Conservation (phyloP, 2,888 invertebrate genomes). For the Bunonema sp. region DNA sequence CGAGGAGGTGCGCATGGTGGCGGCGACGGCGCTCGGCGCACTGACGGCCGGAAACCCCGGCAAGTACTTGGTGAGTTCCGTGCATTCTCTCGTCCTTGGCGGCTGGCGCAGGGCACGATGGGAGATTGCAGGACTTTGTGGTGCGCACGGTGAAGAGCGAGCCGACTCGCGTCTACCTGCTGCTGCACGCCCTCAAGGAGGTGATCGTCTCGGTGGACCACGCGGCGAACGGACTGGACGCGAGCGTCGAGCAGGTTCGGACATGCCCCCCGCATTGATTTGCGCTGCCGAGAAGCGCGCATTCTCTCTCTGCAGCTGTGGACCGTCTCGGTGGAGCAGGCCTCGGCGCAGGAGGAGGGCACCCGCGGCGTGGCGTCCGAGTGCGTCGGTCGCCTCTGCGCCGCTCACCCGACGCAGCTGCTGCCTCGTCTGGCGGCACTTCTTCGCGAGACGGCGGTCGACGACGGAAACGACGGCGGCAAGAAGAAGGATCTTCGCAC, state of each 20-base stretch:
- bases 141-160: conserved; percentile 51
- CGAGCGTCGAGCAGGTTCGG: too few relatives aligned
- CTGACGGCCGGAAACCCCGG: conserved; percentile 81
- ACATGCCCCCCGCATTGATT: too few relatives aligned
- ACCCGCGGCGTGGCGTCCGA: conserved; percentile 96
- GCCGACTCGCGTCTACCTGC: conserved; percentile 80
- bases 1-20: conserved; percentile 91
- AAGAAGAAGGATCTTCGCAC: conserved; percentile 59
- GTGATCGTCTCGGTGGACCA: too few relatives aligned
- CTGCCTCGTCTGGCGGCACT: conserved; percentile 53
- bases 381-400: conserved; percentile 75
- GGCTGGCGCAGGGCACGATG: too few relatives aligned
- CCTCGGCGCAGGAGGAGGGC: conserved; percentile 90
- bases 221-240: too few relatives aligned
- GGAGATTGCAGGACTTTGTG: too few relatives aligned
- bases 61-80: conserved; percentile 65
- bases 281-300: too few relatives aligned
- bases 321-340: conserved; percentile 71
- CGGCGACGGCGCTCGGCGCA: conserved; percentile 81
- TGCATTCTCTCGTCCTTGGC: conserved; percentile 66
- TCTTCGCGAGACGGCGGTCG: neutral
- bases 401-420: conserved; percentile 73
- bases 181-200: conserved; percentile 91
- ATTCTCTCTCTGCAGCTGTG: too few relatives aligned
- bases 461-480: neutral